phyloP scores from a whole-genome alignment of 2,113 vertebrate species.

The Syngnathus scovelli region DNA sequence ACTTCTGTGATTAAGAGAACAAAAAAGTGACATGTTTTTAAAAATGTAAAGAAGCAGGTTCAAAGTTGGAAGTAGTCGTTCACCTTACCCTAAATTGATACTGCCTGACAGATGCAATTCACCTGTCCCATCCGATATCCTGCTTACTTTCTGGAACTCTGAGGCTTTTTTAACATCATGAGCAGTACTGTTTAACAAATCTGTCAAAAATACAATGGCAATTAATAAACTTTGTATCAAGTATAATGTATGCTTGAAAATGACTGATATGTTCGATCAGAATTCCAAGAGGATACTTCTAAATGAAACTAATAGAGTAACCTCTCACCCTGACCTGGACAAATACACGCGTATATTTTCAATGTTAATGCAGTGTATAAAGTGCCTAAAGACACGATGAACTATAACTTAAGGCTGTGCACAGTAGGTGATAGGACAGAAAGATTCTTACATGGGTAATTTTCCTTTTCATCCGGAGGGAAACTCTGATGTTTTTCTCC shows the following conservation, averaged over 20 bases:
- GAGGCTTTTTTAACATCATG: slow-evolving; percentile 42
- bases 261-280: not conserved
- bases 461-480: slow-evolving; percentile 82
- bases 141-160: slow-evolving; percentile 36
- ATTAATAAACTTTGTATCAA: not conserved
- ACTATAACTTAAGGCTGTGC: not conserved
- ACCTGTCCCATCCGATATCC: slow-evolving; percentile 60
- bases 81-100: slow-evolving; percentile 61
- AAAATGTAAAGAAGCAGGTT: not conserved
- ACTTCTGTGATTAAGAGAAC: slow-evolving; percentile 33
- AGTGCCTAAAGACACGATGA: too few relatives aligned
- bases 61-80: not conserved
- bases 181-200: slow-evolving; percentile 21
- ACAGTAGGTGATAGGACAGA: slow-evolving; percentile 33
- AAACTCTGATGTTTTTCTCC: slow-evolving; percentile 67
- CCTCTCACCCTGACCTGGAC: not conserved
- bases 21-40: not conserved
- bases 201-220: slow-evolving; percentile 19
- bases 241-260: not conserved
- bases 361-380: not conserved
- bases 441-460: slow-evolving; percentile 69
- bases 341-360: not conserved
- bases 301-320: not conserved
- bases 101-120: slow-evolving; percentile 61
- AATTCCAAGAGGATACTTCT: not conserved